Base-by-base conservation (phyloP, 2,888 invertebrate genomes). In the Pycnomerus fuliginosus region DNA sequence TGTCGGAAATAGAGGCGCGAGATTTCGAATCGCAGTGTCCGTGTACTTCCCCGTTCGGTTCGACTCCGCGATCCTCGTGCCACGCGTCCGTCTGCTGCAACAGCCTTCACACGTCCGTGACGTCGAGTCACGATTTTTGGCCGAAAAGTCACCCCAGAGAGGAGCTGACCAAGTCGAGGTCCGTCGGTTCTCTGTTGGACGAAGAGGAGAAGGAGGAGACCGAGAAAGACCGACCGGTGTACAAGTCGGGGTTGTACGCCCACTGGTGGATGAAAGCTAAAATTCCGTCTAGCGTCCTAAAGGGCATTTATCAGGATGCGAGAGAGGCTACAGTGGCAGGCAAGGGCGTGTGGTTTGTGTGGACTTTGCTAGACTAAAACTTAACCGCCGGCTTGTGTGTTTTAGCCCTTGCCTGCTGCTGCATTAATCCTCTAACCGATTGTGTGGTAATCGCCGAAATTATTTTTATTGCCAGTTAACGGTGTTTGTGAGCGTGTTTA, bases 241-340 rank as follows among this genome's bases (percentile, higher is more conserved):
- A 85, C 73, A 85, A 85, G 46, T 89, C 90, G 31, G 90, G 89
- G 64, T 77, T 91, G 72, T 91, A 91, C 72, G 90, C 90, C 52
- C 91, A 91, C 76, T 91, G 91, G 91, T 91, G 90, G 90, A 84
- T 90, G 76, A 91, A 91, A 79, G 88, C 87, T 68, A 85, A 85
- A 67, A 78, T 89, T 68, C 87, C 87, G 53, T 79, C 77, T 56
- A 77, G 76, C 61, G 79, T 82, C 72, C 74, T 73, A 50, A 65
- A 60, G 46, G 72, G 70, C 32, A 73, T 73, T 60, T 69, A 70
- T 48, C 61, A 69, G 60, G 70, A 69, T 39, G 67, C 70, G 23
- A 58, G 67, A 34, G 56, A 65, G 25, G 22, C 16, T 13, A 56
- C 63, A 25, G 53, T 61, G 59, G 65, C 73, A 73, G 73, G 74